Conservation (phyloP, 2,888 invertebrate genomes). For the Lepidonotus clava region DNA sequence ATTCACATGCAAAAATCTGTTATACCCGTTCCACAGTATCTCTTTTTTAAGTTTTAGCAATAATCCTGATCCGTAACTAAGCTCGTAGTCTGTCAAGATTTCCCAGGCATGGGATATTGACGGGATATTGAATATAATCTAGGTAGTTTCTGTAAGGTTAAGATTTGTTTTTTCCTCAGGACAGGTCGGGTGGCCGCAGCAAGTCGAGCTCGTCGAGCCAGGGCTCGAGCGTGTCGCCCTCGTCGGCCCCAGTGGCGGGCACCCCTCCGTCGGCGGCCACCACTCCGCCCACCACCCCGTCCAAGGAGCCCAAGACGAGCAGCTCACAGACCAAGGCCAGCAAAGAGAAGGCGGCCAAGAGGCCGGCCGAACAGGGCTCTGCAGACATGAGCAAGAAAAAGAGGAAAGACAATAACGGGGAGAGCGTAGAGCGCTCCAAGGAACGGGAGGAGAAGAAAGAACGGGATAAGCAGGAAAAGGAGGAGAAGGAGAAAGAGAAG, state of each 20-base stretch:
- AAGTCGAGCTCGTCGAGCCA: background rate
- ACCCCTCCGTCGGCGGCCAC: background rate
- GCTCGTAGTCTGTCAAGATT: too few relatives aligned
- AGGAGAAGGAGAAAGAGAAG: slow-evolving; percentile 25
- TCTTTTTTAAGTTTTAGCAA: too few relatives aligned
- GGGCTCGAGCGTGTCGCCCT: slow-evolving; percentile 1
- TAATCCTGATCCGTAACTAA: too few relatives aligned
- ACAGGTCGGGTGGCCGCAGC: background rate
- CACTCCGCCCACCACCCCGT: slow-evolving; percentile 19
- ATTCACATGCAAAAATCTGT: too few relatives aligned
- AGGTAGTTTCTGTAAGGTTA: too few relatives aligned
- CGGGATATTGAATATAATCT: too few relatives aligned
- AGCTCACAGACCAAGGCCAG: background rate
- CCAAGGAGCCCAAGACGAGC: background rate
- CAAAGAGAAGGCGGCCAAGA: slow-evolving; percentile 31
- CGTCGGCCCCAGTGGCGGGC: background rate
- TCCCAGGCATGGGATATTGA: too few relatives aligned
- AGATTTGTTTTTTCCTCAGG: slow-evolving; percentile 11
- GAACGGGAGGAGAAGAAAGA: slow-evolving; percentile 34
- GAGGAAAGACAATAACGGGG: slow-evolving; percentile 29
- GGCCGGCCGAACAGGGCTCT: slow-evolving; percentile 41
- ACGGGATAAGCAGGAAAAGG: background rate
- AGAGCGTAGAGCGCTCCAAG: background rate
- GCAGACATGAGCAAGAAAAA: slow-evolving; percentile 43
- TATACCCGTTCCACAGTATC: too few relatives aligned